Evolutionary conservation across 1,140 invertebrate species (phyloP), one percentile per base, ranked within the genome.

Genomic region (Oryzaephilus surinamensis): DNA sequence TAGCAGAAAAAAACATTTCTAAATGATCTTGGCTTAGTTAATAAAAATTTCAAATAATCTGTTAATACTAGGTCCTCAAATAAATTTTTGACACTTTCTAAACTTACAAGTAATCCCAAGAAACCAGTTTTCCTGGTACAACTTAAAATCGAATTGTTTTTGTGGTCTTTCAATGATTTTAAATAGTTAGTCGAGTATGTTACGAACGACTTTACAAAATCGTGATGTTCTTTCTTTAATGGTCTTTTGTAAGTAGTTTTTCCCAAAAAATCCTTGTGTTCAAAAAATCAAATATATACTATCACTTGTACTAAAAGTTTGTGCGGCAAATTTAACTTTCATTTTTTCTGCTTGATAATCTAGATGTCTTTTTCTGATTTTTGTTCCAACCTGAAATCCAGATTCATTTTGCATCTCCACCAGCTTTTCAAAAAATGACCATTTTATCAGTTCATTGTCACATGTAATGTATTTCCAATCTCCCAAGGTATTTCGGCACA

Each of bases 1-100:
- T 51, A 2, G 12, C 23, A 13, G 47, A 36, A 39, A 67, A 67
- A 39, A 64, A 57, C 17, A n/a, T n/a, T n/a, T n/a, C n/a, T n/a
- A n/a, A n/a, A n/a, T n/a, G n/a, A n/a, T n/a, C n/a, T n/a, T n/a
- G 61, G 29, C 53, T 66, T 58, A 8, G 43, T 48, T 20, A 41
- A 33, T 5, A 51, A 10, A 38, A 43, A 43, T 21, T 32, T 32
- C 17, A 47, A 17, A 10, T 21, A 6, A 20, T 32, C 14, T 23
- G 23, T 21, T 38, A 48, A 33, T n/a, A 53, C 29, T 20, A 52
- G 18, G 28, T 43, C 40, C 2, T 38, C 21, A 36, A 41, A 57
- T 23, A 61, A 29, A 32, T 7, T 30, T 24, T 29, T 31, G 12
- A 50, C 35, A 44, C 35, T 45, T 31, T 29, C 24, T 27, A 49